Evolutionary conservation across 2,888 invertebrate genomes (phyloP).

Genomic region (Melikaiella ostensackeni): DNA sequence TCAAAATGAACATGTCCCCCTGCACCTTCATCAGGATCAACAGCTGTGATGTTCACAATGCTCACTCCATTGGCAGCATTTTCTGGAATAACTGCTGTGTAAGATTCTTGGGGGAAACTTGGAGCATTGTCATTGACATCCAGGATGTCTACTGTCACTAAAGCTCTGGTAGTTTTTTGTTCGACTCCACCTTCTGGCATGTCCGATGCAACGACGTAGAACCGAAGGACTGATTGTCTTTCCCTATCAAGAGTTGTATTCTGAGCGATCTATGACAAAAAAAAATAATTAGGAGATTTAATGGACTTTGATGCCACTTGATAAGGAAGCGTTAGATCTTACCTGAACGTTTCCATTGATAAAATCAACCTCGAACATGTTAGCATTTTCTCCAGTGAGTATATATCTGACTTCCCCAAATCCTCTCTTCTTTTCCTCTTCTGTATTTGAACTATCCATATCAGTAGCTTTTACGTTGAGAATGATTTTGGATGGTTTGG

Average conservation of each 20-base stretch:
- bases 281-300: neutral
- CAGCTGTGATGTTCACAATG: conserved; percentile 84
- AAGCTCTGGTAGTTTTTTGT: conserved; percentile 82
- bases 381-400: conserved; percentile 86
- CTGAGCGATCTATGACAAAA: conserved; percentile 78
- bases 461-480: conserved; percentile 86
- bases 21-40: conserved; percentile 87
- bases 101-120: conserved; percentile 81
- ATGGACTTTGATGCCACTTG: neutral
- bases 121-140: conserved; percentile 91
- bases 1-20: conserved; percentile 86
- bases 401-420: conserved; percentile 86
- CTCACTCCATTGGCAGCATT: conserved; percentile 84
- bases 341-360: conserved; percentile 84
- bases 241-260: conserved; percentile 87
- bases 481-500: conserved; percentile 83
- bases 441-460: conserved; percentile 82
- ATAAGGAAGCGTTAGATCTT: conserved; percentile 49
- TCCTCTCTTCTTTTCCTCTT: conserved; percentile 79
- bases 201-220: conserved; percentile 87
- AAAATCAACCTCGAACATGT: conserved; percentile 85
- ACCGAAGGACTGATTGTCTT: conserved; percentile 82
- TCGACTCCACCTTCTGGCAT: conserved; percentile 85
- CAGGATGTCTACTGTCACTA: conserved; percentile 84
- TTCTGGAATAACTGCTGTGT: conserved; percentile 88